phyloP scores from a whole-genome alignment of 2,113 vertebrate genomes.

The Erythrocebus patas region DNA sequence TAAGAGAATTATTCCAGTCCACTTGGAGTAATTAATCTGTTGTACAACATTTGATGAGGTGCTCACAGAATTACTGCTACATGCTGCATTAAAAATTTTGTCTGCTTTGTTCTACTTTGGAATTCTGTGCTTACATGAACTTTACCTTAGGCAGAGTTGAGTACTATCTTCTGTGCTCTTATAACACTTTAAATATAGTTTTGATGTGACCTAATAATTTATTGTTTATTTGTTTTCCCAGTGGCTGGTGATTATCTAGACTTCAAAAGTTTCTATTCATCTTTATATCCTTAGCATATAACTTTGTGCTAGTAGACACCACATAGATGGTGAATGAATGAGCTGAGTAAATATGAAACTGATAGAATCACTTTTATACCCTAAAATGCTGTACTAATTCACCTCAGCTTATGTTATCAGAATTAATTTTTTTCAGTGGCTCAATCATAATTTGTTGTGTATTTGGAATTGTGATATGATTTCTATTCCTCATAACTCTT shows the following conservation, averaged over 20 bases:
- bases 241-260: conserved; percentile 3
- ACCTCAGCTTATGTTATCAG: background rate
- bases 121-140: background rate
- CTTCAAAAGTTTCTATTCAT: background rate
- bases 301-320: background rate
- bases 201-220: background rate
- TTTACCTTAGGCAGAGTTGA: background rate
- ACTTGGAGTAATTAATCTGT: background rate
- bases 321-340: background rate
- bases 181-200: background rate
- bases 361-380: background rate
- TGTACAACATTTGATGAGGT: background rate
- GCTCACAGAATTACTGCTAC: background rate
- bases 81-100: background rate
- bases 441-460: background rate
- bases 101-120: background rate
- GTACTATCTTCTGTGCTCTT: background rate
- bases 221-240: conserved; percentile 19
- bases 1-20: background rate
- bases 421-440: background rate
- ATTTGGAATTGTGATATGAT: background rate
- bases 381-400: background rate
- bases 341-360: background rate
- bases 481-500: background rate
- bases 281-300: background rate